These are phyloP conservation scores for Struthio camelus DNA, from an alignment of 2,113 vertebrate genomes.

Conservation along the genomic window DNA sequence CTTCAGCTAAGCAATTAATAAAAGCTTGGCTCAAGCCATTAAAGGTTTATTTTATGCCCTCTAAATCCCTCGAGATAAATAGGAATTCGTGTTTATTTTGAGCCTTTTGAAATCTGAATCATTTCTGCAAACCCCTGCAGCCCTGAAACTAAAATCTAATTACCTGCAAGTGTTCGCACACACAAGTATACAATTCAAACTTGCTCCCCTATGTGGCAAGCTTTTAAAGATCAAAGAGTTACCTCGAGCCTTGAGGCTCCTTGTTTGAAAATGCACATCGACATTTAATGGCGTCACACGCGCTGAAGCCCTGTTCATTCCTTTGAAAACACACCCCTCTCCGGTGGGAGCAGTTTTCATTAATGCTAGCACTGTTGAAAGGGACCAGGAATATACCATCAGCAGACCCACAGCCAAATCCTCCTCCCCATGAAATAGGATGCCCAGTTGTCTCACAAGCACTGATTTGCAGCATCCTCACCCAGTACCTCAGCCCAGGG, in stretches of 20 bases:
- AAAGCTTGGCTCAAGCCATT: conserved; percentile 30
- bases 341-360: background rate
- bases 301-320: background rate
- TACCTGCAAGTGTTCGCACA: conserved; percentile 49
- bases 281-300: conserved; percentile 30
- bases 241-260: conserved; percentile 44
- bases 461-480: background rate
- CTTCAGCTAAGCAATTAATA: conserved; percentile 67
- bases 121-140: conserved; percentile 46
- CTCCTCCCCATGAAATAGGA: background rate
- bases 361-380: background rate
- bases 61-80: conserved; percentile 38
- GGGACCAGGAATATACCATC: background rate
- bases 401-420: background rate
- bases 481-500: background rate
- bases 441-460: background rate
- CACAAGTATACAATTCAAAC: conserved; percentile 31
- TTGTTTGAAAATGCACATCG: conserved; percentile 34
- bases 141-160: conserved; percentile 63
- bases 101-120: conserved; percentile 60
- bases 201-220: conserved; percentile 1
- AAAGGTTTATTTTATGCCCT: conserved; percentile 44
- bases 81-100: conserved; percentile 61
- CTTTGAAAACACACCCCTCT: conserved; percentile 11
- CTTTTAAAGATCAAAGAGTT: conserved; percentile 67